Evolutionary conservation across 1,140 invertebrate genomes (phyloP), one percentile per base, ranked within the genome.

Genomic region (Magallana angulata): DNA sequence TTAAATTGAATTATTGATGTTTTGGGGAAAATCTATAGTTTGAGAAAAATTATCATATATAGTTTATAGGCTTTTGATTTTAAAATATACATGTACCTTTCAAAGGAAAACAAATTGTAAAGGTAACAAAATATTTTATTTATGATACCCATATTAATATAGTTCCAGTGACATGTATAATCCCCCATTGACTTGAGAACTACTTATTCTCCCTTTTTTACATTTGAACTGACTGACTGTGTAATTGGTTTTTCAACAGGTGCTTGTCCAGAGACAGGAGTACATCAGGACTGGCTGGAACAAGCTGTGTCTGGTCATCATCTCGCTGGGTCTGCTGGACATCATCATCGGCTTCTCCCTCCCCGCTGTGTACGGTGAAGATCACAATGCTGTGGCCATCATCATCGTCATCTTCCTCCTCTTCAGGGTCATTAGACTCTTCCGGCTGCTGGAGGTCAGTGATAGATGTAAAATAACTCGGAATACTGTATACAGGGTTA

Each of bases 271-370:
- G 71, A 87, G 85, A 76, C 85, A 84, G 36, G 62, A 82, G 8
- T 94, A 93, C 86, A 64, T 93, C 8, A 88, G 58, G 11, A 91
- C 90, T n/a, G 85, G 89, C 30, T 94, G 93, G 93, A 92, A 94
- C 87, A 88, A 88, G 18, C 59, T 95, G 9, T 91, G 93, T 88
- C 81, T 94, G 4, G 81, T 91, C 7, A 91, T 94, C 36, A 89
- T 94, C 11, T 86, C 91, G 8, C 57, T 92, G 9, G 91, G 92
- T 8, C 80, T 91, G 6, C 83, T 93, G 7, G 93, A 94, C 64
- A 82, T 93, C 11, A 85, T 91, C 8, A 85, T 93, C 8, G 89
- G 92, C 14, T 90, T 94, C 71, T 24, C 82, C 8, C 85, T 92
- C 7, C 85, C 89, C 12, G 30, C 88, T 30, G 11, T 91, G 9